Base-by-base conservation (phyloP, 35 echinoderm and acorn worm genomes). In the Diadema setosum region DNA sequence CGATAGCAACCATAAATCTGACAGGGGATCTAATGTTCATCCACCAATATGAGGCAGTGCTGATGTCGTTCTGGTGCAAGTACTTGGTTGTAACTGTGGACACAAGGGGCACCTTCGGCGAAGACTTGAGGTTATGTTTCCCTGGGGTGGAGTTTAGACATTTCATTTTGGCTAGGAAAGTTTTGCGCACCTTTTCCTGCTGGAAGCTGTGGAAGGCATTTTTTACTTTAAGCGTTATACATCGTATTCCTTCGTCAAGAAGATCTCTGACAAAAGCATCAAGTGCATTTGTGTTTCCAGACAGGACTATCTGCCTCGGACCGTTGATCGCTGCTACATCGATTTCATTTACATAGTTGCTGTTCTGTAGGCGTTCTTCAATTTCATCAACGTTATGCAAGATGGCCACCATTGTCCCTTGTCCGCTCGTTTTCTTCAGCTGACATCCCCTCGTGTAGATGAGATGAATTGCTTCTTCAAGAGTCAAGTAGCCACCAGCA, bases 161-260 rank as follows among this genome's bases (percentile, higher is more conserved):
- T 59, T 94, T 98, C 1, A 73, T 52, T 60, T 90, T 89, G 45
- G 89, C 94, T 40, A 92, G 35, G 61, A 98, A 98, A 63, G 89
- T 89, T 39, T 89, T 94, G 18, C 84, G 73, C 20, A 98, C 81
- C 5, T 92, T 89, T 23, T 98, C 92, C 65, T 98, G 96, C 70
- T 98, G 96, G 48, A 92, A 94, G 56, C 96, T 98, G 65, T 98
- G 96, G 91, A 91, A 98, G 6, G 96, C 96, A 55, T 98, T 98
- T n/a, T 89, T 80, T n/a, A 98, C 96, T 85, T 94, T 94, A 1
- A 98, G 83, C 24, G 80, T 89, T 2, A 94, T 64, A 82, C 92
- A 94, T 65, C 92, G 59, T 8, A 98, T 89, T 16, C 92, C 92
- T 27, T 94, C 96, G 44, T 76, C 43, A 16, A 78, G 58, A 3